Conservation (phyloP, 2,113 vertebrate genomes). For the Ardeotis arabs region DNA sequence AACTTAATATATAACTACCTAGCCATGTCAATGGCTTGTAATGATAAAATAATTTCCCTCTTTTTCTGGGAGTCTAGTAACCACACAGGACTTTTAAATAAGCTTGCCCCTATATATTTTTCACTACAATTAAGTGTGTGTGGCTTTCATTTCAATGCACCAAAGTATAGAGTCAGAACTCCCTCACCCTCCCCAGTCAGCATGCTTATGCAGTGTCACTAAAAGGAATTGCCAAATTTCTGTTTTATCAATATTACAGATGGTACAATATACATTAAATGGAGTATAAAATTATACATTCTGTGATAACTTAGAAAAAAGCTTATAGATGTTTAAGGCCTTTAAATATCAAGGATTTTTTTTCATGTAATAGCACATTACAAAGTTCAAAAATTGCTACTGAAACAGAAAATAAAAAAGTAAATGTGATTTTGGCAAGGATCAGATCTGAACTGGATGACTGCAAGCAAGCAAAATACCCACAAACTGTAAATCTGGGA, state of each 20-base stretch:
- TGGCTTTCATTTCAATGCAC: slow-evolving; percentile 16
- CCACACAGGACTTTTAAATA: not conserved
- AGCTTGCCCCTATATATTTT: not conserved
- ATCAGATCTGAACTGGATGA: not conserved
- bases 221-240: slow-evolving; percentile 26
- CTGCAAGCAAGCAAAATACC: slow-evolving; percentile 54
- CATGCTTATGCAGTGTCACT: slow-evolving; percentile 23
- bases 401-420: slow-evolving; percentile 8
- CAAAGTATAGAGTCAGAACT: slow-evolving; percentile 16
- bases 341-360: slow-evolving; percentile 73
- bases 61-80: not conserved
- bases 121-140: not conserved
- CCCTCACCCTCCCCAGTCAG: not conserved
- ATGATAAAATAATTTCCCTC: slow-evolving; percentile 25
- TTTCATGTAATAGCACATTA: slow-evolving; percentile 56
- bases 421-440: slow-evolving; percentile 4
- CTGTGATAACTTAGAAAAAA: slow-evolving; percentile 73
- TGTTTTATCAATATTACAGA: slow-evolving; percentile 47
- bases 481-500: slow-evolving; percentile 10
- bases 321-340: slow-evolving; percentile 77
- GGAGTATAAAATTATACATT: slow-evolving; percentile 79
- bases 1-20: slow-evolving; percentile 38
- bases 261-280: slow-evolving; percentile 61
- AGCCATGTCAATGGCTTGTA: slow-evolving; percentile 18
- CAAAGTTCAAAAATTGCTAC: slow-evolving; percentile 38